Evolutionary conservation across 2,888 invertebrate genomes (phyloP).

Genomic region (Eretmocerus hayati): DNA sequence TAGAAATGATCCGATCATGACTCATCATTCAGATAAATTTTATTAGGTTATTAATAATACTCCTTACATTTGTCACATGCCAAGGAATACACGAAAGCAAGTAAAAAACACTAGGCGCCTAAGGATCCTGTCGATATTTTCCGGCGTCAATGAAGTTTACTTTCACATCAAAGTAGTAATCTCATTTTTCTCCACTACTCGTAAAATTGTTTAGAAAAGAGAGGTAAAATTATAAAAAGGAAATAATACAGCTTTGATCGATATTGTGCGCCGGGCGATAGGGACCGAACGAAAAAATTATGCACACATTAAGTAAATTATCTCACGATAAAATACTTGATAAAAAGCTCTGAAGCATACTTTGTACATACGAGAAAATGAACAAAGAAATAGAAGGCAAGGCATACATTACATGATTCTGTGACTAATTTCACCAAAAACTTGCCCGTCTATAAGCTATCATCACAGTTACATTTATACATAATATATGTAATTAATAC

Average conservation of each 20-base stretch:
- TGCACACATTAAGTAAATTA: slow-evolving; percentile 9
- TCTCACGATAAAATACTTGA: neutral
- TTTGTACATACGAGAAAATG: slow-evolving; percentile 14
- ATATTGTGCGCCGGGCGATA: slow-evolving; percentile 18
- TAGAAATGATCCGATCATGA: too few relatives aligned
- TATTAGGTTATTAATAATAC: slow-evolving; percentile 33
- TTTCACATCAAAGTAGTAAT: too few relatives aligned
- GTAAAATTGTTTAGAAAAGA: neutral
- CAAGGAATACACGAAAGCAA: slow-evolving; percentile 40
- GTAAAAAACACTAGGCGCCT: slow-evolving; percentile 34
- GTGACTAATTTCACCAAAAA: slow-evolving; percentile 25
- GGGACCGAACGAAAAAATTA: slow-evolving; percentile 12
- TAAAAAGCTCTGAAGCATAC: slow-evolving; percentile 4
- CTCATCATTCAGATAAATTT: slow-evolving; percentile 30
- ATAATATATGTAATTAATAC: slow-evolving; percentile 34
- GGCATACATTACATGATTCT: slow-evolving; percentile 7
- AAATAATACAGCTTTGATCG: neutral
- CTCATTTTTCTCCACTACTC: slow-evolving; percentile 1
- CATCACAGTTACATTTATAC: slow-evolving; percentile 46
- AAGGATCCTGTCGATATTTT: slow-evolving; percentile 13
- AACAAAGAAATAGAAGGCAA: neutral
- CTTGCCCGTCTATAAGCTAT: slow-evolving; percentile 42
- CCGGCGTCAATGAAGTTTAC: too few relatives aligned
- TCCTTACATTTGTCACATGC: slow-evolving; percentile 27
- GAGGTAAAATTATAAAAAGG: neutral